phyloP scores from a whole-genome alignment of 2,113 vertebrate species.

The Aptenodytes forsteri region DNA sequence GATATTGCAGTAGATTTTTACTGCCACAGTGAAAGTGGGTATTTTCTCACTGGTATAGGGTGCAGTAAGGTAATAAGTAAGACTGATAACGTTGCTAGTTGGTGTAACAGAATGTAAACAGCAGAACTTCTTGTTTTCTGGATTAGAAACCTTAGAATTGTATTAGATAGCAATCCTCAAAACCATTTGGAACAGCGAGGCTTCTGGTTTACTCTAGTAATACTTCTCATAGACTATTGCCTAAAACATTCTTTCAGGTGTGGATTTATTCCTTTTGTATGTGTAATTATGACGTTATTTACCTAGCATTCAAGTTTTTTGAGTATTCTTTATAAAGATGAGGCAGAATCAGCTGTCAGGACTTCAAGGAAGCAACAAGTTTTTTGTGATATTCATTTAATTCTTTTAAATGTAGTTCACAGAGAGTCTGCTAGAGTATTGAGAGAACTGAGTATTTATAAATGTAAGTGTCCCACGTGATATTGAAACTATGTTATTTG shows the following conservation, averaged over 20 bases:
- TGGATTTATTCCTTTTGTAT: not conserved
- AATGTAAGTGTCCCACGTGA: not conserved
- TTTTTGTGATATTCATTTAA: not conserved
- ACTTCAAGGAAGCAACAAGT: not conserved
- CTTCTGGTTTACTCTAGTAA: not conserved
- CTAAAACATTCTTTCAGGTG: not conserved
- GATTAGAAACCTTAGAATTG: not conserved
- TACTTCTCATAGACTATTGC: rapidly evolving
- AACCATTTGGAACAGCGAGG: not conserved
- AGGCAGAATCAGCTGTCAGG: not conserved
- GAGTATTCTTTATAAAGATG: not conserved
- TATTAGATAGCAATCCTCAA: not conserved
- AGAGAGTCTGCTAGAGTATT: not conserved
- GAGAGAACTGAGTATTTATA: not conserved
- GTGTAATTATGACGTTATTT: not conserved
- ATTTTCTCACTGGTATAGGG: not conserved
- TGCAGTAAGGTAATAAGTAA: not conserved
- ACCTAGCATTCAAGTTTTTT: not conserved
- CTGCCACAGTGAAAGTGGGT: not conserved
- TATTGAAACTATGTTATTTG: not conserved
- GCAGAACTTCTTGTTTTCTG: not conserved
- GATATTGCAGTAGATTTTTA: not conserved
- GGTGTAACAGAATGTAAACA: not conserved
- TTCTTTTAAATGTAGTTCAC: not conserved
- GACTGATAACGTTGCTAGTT: not conserved